phyloP scores from a whole-genome alignment of 2,113 vertebrate species.

The Sinocyclocheilus rhinocerous region DNA sequence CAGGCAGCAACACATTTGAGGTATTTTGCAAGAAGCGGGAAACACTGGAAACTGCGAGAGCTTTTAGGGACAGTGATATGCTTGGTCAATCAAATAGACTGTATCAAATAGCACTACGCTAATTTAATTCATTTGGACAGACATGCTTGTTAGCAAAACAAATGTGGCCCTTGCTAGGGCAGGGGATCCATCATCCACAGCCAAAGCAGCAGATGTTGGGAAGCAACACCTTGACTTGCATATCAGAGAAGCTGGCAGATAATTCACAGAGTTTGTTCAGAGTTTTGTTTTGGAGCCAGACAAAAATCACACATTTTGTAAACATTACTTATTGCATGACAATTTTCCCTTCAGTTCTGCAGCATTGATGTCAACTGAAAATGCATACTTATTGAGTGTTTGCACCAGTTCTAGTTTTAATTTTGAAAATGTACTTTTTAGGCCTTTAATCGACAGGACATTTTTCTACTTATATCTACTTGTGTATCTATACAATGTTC shows the following conservation, averaged over 20 bases:
- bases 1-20: conserved; percentile 45
- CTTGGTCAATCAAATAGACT: conserved; percentile 39
- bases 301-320: conserved; percentile 6
- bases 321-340: background rate
- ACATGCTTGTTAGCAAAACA: conserved; percentile 40
- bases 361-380: background rate
- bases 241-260: conserved; percentile 11
- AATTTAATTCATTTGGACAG: conserved; percentile 34
- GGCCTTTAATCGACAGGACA: background rate
- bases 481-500: background rate
- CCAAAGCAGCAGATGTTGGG: conserved; percentile 38
- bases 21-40: conserved; percentile 34
- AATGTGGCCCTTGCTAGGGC: conserved; percentile 16
- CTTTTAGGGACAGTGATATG: conserved; percentile 48
- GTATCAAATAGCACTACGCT: conserved; percentile 14
- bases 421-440: background rate
- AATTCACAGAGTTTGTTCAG: conserved; percentile 10
- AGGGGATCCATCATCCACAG: conserved; percentile 28
- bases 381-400: background rate
- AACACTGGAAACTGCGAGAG: conserved; percentile 7
- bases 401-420: background rate
- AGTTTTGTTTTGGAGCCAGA: conserved; percentile 8
- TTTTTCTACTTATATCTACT: background rate
- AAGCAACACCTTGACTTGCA: conserved; percentile 35
- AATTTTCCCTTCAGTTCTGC: background rate